phyloP scores from a whole-genome alignment of 2,113 vertebrate species.

The Empidonax traillii region DNA sequence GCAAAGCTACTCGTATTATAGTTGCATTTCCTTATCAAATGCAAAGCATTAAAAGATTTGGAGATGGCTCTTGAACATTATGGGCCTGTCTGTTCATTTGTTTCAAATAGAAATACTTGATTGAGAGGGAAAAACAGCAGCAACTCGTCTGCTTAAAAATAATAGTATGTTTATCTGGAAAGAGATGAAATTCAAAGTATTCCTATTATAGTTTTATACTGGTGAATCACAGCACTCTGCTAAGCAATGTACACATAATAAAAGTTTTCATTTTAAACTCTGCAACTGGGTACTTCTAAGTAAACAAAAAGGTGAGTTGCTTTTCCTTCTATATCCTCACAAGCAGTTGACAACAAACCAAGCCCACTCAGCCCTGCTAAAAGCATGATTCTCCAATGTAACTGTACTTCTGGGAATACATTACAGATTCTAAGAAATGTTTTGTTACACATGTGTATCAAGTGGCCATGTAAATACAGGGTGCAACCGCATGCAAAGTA shows the following conservation, averaged over 20 bases:
- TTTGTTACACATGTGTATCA: neutral
- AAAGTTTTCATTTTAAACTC: neutral
- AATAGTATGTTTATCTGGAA: neutral
- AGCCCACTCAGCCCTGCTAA: slow-evolving; percentile 17
- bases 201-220: neutral
- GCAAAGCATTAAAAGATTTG: neutral
- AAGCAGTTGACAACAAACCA: slow-evolving; percentile 40
- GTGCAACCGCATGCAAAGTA: neutral
- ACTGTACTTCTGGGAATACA: slow-evolving; percentile 21
- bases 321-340: slow-evolving; percentile 9
- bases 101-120: neutral
- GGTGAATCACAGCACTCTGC: neutral
- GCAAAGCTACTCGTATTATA: neutral
- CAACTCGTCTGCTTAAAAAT: neutral
- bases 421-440: neutral
- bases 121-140: neutral
- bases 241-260: neutral
- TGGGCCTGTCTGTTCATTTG: neutral
- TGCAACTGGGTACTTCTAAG: neutral
- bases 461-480: neutral
- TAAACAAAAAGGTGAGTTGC: slow-evolving; percentile 1
- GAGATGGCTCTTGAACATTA: neutral
- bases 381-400: neutral
- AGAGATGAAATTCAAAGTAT: neutral
- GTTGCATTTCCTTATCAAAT: neutral